Evolutionary conservation across 2,797 vertebrate genomes (phyloP).

Genomic region (Pogonophryne albipinna): DNA sequence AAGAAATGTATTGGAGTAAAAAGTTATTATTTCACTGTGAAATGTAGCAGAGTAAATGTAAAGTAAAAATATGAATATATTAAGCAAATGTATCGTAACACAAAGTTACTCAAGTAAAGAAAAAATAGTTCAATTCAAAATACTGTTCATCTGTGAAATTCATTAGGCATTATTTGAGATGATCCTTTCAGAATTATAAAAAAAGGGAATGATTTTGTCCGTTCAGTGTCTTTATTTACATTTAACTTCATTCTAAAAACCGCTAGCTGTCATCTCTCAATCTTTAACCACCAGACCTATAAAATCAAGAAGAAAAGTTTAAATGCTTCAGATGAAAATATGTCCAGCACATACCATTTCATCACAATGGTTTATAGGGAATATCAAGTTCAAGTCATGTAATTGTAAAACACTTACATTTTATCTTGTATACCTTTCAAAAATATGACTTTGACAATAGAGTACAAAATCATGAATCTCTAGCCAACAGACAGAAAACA

Average conservation of each 20-base stretch:
- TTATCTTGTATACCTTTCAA: neutral
- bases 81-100: too few species aligned
- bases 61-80: too few species aligned
- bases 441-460: slow-evolving; percentile 1
- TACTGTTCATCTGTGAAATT: neutral
- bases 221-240: slow-evolving; percentile 52
- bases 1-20: too few species aligned
- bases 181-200: too few species aligned
- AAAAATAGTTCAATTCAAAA: neutral
- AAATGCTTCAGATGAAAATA: slow-evolving; percentile 6
- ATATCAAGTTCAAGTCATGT: neutral
- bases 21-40: too few species aligned
- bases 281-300: neutral
- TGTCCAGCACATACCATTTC: neutral
- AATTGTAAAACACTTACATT: slow-evolving; percentile 20
- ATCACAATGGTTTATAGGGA: neutral
- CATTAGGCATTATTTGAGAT: neutral
- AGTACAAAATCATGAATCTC: slow-evolving; percentile 17
- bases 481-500: neutral
- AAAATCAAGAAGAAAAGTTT: neutral
- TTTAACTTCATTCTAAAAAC: slow-evolving; percentile 12
- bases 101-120: too few species aligned
- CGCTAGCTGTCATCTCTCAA: neutral
- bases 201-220: slow-evolving; percentile 1
- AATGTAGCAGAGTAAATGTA: too few species aligned